Conservation (phyloP, 2,113 vertebrate genomes). For the Puntigrus tetrazona region DNA sequence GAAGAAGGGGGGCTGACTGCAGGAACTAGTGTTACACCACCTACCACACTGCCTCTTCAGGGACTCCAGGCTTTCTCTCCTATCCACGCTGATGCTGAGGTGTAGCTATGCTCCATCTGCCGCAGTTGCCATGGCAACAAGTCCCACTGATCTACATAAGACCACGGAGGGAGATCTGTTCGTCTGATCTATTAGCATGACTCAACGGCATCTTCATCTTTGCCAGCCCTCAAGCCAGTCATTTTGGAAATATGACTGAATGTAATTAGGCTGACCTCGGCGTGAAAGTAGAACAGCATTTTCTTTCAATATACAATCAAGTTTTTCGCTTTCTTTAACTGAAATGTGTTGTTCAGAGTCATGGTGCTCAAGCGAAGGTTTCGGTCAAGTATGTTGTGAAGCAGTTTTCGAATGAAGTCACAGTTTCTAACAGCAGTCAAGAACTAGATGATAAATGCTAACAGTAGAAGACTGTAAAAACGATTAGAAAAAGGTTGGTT, state of each 20-base stretch:
- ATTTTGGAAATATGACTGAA: slow-evolving; percentile 42
- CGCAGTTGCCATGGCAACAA: slow-evolving; percentile 65
- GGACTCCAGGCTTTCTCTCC: slow-evolving; percentile 58
- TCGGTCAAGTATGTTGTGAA: background rate
- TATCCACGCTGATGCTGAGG: slow-evolving; percentile 54
- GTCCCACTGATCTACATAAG: slow-evolving; percentile 65
- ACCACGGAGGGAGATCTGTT: slow-evolving; percentile 59
- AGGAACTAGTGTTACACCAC: slow-evolving; percentile 46
- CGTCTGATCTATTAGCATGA: slow-evolving; percentile 61
- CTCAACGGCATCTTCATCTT: slow-evolving; percentile 56
- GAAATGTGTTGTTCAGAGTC: background rate
- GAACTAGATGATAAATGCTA: background rate
- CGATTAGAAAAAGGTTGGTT: no score
- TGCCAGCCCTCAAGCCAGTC: slow-evolving; percentile 50
- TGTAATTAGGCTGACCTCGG: slow-evolving; percentile 41
- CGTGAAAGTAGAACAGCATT: background rate
- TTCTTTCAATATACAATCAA: background rate
- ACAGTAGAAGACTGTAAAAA: background rate
- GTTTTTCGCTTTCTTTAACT: background rate
- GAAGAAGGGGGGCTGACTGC: slow-evolving; percentile 34
- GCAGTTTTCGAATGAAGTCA: background rate
- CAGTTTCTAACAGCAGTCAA: background rate
- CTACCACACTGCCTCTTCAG: slow-evolving; percentile 57
- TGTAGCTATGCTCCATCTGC: slow-evolving; percentile 62
- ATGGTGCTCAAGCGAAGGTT: background rate